These are phyloP conservation scores for Pachliopta kotzebuea DNA, from an alignment of 2,888 invertebrate species.

Conservation along the genomic window DNA sequence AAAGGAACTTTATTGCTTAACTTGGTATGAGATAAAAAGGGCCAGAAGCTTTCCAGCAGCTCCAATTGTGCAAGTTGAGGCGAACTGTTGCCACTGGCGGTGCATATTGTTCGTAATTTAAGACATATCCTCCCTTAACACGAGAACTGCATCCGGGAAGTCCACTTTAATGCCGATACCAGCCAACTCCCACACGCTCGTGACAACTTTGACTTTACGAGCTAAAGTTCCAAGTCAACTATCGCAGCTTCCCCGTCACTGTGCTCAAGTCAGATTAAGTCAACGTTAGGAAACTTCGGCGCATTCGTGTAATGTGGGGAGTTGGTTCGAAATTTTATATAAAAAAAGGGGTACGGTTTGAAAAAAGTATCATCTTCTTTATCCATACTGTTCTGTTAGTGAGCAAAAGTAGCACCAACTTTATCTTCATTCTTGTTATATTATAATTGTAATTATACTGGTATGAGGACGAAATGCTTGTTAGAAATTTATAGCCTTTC, in stretches of 20 bases:
- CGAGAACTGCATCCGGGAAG: constrained; percentile 35
- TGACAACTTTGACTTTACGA: constrained; percentile 32
- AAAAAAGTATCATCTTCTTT: not conserved
- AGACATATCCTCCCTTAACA: constrained; percentile 27
- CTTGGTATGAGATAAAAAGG: constrained; percentile 6
- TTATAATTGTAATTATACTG: no score
- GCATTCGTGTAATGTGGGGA: constrained; percentile 35
- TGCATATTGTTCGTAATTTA: constrained; percentile 28
- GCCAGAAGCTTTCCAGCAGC: constrained; percentile 14
- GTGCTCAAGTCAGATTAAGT: constrained; percentile 44
- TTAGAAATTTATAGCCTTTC: no score
- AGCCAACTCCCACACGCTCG: constrained; percentile 36
- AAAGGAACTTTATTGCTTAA: not conserved
- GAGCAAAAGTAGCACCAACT: no score
- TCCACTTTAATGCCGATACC: constrained; percentile 33
- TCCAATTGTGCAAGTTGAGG: constrained; percentile 5
- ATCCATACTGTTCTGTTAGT: no score
- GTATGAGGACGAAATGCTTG: no score
- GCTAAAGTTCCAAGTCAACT: constrained; percentile 33
- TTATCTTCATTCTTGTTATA: no score
- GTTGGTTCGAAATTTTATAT: constrained; percentile 10
- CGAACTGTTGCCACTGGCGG: constrained; percentile 5
- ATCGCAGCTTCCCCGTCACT: constrained; percentile 33
- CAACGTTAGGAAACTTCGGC: constrained; percentile 44
- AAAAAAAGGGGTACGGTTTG: not conserved